These are phyloP conservation scores for Hipposideros larvatus DNA, from an alignment of 2,797 vertebrate genomes.

Conservation along the genomic window DNA sequence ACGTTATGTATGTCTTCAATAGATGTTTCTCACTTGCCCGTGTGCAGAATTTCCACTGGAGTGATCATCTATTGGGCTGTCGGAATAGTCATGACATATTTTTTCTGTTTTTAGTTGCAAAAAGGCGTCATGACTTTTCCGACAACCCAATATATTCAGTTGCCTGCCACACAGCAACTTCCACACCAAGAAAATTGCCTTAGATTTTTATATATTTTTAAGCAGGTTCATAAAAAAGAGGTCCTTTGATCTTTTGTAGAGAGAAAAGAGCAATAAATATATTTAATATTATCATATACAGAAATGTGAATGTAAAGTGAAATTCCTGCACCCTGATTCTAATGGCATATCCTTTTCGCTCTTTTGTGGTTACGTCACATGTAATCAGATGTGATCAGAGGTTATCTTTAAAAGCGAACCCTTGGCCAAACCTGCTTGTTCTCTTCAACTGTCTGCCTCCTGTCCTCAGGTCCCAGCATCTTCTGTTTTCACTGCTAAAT, in stretches of 20 bases:
- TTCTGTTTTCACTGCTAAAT: not conserved
- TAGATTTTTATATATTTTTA: constrained; percentile 57
- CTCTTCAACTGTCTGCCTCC: not conserved
- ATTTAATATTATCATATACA: constrained; percentile 24
- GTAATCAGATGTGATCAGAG: not conserved
- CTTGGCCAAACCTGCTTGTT: not conserved
- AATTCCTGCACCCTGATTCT: not conserved
- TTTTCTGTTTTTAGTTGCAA: too few species aligned
- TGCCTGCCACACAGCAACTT: not conserved
- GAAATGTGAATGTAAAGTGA: constrained; percentile 15
- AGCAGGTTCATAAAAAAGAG: constrained; percentile 37
- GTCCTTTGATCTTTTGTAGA: not conserved
- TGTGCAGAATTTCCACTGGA: constrained; percentile 2
- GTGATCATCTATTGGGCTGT: not conserved
- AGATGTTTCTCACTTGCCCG: not conserved
- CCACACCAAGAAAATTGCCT: not conserved
- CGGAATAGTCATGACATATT: too few species aligned
- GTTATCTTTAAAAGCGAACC: not conserved
- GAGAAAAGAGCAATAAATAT: not conserved
- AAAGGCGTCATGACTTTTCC: too few species aligned
- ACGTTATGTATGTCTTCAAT: not conserved
- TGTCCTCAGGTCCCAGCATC: not conserved
- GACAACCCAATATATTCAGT: not conserved
- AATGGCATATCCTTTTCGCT: not conserved
- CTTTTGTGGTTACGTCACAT: not conserved